Evolutionary conservation across 2,797 vertebrate species (phyloP).

Genomic region (Protosalanx chinensis): DNA sequence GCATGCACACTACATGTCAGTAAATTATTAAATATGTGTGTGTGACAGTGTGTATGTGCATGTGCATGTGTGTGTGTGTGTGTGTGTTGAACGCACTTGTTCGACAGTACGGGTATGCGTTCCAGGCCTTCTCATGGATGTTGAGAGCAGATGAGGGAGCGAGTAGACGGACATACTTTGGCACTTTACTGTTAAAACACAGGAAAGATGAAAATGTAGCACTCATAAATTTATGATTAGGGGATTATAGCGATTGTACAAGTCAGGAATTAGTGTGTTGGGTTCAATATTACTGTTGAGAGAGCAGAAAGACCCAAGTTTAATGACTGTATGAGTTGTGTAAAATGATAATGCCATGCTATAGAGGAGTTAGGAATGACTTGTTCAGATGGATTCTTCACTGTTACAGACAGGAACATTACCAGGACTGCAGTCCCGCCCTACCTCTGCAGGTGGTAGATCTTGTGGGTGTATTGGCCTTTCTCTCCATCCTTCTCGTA

Average conservation of each 20-base stretch:
- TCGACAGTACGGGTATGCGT: slow-evolving; percentile 95
- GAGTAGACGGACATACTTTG: slow-evolving; percentile 76
- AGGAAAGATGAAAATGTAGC: slow-evolving; percentile 4
- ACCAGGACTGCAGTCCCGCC: neutral
- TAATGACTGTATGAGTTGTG: neutral
- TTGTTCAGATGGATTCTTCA: neutral
- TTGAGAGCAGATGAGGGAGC: slow-evolving; percentile 86
- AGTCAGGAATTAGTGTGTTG: neutral
- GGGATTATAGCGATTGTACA: neutral
- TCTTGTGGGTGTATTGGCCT: slow-evolving; percentile 96
- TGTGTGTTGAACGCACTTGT: slow-evolving; percentile 77
- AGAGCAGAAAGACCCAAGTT: neutral
- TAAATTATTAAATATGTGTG: neutral
- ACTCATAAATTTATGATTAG: neutral
- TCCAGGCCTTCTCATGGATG: slow-evolving; percentile 96
- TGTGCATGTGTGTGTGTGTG: neutral
- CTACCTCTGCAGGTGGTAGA: slow-evolving; percentile 94
- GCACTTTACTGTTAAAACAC: slow-evolving; percentile 85
- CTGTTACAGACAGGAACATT: neutral
- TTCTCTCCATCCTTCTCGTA: slow-evolving; percentile 89
- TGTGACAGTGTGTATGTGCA: neutral
- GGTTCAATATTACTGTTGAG: neutral
- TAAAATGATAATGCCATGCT: neutral
- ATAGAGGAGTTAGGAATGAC: neutral
- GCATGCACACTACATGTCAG: neutral